These are phyloP conservation scores for Chelon labrosus DNA, from an alignment of 2,797 vertebrate species.

Conservation along the genomic window DNA sequence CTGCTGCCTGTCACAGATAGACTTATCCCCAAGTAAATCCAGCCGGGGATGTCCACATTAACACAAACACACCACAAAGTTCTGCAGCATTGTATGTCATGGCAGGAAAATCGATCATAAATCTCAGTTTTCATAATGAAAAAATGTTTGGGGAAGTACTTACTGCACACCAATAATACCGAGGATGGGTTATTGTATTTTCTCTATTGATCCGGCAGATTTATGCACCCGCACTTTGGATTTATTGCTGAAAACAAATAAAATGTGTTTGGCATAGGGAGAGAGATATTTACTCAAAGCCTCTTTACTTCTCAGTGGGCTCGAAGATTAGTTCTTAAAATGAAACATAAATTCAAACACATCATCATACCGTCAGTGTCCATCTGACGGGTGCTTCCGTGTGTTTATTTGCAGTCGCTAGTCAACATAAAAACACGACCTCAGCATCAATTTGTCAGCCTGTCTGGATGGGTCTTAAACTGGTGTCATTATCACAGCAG, in stretches of 20 bases:
- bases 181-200: conserved; percentile 66
- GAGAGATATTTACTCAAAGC: conserved; percentile 38
- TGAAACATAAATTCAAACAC: conserved; percentile 38
- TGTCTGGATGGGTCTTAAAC: conserved; percentile 70
- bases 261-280: conserved; percentile 46
- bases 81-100: conserved; percentile 45
- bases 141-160: conserved; percentile 64
- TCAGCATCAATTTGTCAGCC: conserved; percentile 70
- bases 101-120: conserved; percentile 62
- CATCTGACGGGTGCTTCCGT: conserved; percentile 20
- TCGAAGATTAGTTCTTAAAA: conserved; percentile 53
- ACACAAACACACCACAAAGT: conserved; percentile 47
- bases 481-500: conserved; percentile 75
- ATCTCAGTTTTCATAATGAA: conserved; percentile 63
- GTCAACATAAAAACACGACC: conserved; percentile 61
- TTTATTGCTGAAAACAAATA: conserved; percentile 67
- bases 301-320: conserved; percentile 19
- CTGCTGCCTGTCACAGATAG: conserved; percentile 81
- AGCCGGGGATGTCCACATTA: conserved; percentile 50
- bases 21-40: conserved; percentile 57
- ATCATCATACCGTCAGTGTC: conserved; percentile 39
- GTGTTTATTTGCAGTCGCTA: conserved; percentile 47
- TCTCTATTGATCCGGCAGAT: conserved; percentile 67
- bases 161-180: conserved; percentile 62
- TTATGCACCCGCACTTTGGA: conserved; percentile 53